phyloP scores from a whole-genome alignment of 1,140 invertebrate genomes.

The Sweltsa coloradensis region DNA sequence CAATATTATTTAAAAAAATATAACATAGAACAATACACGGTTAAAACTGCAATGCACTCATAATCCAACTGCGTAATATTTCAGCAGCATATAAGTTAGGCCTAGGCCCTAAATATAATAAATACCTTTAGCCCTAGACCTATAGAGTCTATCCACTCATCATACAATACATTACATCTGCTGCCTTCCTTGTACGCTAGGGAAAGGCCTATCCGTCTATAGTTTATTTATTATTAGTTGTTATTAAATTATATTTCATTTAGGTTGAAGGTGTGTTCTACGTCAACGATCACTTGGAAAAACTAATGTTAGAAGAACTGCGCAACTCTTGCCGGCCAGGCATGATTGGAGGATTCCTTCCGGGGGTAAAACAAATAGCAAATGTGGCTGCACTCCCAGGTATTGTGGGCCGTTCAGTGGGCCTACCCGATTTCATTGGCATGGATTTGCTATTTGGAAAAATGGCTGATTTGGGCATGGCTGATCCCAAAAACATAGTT shows the following conservation, averaged over 20 bases:
- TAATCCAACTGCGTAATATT: too few species aligned
- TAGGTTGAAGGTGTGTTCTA: conserved; percentile 96
- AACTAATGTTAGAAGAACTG: conserved; percentile 96
- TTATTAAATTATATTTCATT: conserved; percentile 3
- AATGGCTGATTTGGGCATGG: conserved; percentile 98
- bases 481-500: conserved; percentile 85
- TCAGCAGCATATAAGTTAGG: not conserved
- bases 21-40: too few species aligned
- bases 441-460: conserved; percentile 99
- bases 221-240: conserved; percentile 5
- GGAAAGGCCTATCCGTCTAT: not conserved
- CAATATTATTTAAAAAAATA: too few species aligned
- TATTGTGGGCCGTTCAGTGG: conserved; percentile 82
- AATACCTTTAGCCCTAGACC: too few species aligned
- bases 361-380: conserved; percentile 98
- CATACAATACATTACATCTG: too few species aligned
- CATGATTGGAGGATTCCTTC: conserved; percentile 88
- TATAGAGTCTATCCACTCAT: too few species aligned
- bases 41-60: too few species aligned
- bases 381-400: conserved; percentile 98
- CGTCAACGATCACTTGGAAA: conserved; percentile 86
- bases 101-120: too few species aligned
- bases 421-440: conserved; percentile 97
- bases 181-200: too few species aligned
- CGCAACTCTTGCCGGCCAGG: conserved; percentile 79